Conservation (phyloP, 2,113 vertebrate genomes). For the Tetrax tetrax region DNA sequence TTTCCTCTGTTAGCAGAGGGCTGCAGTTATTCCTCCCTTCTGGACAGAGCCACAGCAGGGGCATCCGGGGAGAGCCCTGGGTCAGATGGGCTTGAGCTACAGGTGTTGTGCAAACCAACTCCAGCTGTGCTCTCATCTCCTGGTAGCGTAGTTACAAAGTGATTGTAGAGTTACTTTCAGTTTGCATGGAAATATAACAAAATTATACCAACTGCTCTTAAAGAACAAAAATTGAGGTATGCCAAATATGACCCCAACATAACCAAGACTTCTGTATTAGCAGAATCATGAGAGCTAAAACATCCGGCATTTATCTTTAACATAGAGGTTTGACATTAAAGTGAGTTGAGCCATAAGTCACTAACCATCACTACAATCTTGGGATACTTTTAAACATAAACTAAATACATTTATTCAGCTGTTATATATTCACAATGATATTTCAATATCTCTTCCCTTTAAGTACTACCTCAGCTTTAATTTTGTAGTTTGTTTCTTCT, state of each 20-base stretch:
- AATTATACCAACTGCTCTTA: not conserved
- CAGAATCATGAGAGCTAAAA: not conserved
- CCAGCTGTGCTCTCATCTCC: not conserved
- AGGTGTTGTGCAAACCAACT: not conserved
- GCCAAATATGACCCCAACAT: not conserved
- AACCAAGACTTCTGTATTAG: not conserved
- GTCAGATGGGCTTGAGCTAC: not conserved
- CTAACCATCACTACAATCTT: not conserved
- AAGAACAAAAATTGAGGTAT: not conserved
- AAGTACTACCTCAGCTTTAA: conserved; percentile 29
- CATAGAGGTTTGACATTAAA: not conserved
- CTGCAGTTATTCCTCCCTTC: not conserved
- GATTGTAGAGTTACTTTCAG: not conserved
- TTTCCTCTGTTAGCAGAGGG: not conserved
- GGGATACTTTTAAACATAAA: not conserved
- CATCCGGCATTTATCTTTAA: not conserved
- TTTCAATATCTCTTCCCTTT: not conserved
- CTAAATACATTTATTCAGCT: not conserved
- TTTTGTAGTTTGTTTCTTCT: conserved; percentile 28
- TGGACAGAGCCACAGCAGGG: rapidly evolving
- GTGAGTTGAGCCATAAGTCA: not conserved
- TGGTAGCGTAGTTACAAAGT: not conserved
- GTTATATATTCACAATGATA: not conserved
- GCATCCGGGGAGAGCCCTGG: rapidly evolving
- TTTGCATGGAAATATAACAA: not conserved